Percentiles rank a stretch among this genome's conserved stretches.
These are phyloP conservation scores for Habroteleia sp. DNA, from an alignment of 2,888 invertebrate species.

Conservation along the genomic window DNA sequence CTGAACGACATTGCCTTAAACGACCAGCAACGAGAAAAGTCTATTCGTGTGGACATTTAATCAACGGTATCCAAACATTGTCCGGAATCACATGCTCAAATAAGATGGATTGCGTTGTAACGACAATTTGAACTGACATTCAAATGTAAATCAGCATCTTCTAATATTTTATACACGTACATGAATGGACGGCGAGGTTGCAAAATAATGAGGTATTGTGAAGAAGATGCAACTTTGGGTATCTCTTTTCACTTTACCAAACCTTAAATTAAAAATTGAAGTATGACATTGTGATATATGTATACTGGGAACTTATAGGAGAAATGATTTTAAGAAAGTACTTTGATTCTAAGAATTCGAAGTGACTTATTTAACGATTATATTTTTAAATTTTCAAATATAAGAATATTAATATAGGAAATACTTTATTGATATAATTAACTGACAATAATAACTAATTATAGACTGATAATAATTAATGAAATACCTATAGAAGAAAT, in stretches of 20 bases:
- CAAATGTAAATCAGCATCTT: conserved; percentile 59
- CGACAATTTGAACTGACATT: conserved; percentile 62
- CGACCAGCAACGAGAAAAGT: conserved; percentile 66
- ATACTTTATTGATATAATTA: too few species aligned
- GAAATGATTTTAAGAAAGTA: too few species aligned
- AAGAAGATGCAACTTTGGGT: conserved; percentile 39
- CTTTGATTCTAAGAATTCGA: too few species aligned
- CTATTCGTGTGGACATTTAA: conserved; percentile 73
- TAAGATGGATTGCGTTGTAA: conserved; percentile 59
- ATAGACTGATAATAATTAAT: too few species aligned
- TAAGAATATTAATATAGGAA: too few species aligned
- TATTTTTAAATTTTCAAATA: too few species aligned
- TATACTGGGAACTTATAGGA: not conserved
- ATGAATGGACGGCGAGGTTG: conserved; percentile 35
- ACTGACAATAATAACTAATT: too few species aligned
- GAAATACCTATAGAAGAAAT: too few species aligned
- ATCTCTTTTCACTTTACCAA: conserved; percentile 5
- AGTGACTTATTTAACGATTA: too few species aligned
- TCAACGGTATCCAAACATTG: conserved; percentile 67
- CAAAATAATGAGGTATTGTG: conserved; percentile 58
- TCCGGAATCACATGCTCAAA: conserved; percentile 50
- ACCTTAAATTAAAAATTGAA: conserved; percentile 35
- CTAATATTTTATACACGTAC: conserved; percentile 57
- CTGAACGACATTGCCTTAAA: conserved; percentile 58
- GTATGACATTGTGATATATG: conserved; percentile 8